phyloP scores from a whole-genome alignment of 2,888 invertebrate species.

The Cryptus viduatorius region DNA sequence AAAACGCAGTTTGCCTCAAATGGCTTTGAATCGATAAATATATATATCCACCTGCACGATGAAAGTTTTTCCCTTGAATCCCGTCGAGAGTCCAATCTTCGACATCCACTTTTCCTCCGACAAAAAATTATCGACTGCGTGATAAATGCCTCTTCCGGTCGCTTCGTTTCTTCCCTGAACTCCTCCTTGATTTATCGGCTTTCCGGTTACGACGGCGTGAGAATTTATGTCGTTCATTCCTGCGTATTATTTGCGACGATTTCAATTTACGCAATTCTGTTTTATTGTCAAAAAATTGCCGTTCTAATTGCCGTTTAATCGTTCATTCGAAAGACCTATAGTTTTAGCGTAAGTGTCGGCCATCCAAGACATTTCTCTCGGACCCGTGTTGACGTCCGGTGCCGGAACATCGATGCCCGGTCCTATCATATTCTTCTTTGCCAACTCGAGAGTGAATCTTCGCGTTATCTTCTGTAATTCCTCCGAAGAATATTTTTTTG shows the following conservation, averaged over 20 bases:
- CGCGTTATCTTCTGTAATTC: slow-evolving; percentile 99
- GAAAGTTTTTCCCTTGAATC: slow-evolving; percentile 98
- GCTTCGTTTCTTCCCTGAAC: slow-evolving; percentile 94
- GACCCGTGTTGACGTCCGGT: slow-evolving; percentile 99
- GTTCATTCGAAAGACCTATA: slow-evolving; percentile 89
- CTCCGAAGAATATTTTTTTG: slow-evolving; percentile 95
- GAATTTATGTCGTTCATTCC: slow-evolving; percentile 92
- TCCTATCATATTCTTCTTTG: slow-evolving; percentile 98
- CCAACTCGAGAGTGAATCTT: slow-evolving; percentile 96
- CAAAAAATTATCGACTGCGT: slow-evolving; percentile 91
- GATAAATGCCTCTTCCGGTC: slow-evolving; percentile 96
- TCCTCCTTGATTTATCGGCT: slow-evolving; percentile 94
- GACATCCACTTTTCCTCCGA: slow-evolving; percentile 56
- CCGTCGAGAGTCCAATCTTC: slow-evolving; percentile 85
- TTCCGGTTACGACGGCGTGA: slow-evolving; percentile 95
- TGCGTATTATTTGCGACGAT: neutral
- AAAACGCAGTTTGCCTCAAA: too few species aligned
- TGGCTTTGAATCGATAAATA: neutral
- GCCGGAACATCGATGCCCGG: slow-evolving; percentile 99
- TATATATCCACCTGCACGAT: slow-evolving; percentile 87
- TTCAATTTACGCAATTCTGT: neutral
- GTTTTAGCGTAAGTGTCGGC: slow-evolving; percentile 99
- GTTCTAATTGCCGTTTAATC: too few species aligned
- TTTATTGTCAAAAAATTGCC: too few species aligned
- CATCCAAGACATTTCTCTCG: slow-evolving; percentile 99